Evolutionary conservation across 2,888 invertebrate species (phyloP), one percentile per base, ranked within the genome.

Genomic region (Ischnura elegans): DNA sequence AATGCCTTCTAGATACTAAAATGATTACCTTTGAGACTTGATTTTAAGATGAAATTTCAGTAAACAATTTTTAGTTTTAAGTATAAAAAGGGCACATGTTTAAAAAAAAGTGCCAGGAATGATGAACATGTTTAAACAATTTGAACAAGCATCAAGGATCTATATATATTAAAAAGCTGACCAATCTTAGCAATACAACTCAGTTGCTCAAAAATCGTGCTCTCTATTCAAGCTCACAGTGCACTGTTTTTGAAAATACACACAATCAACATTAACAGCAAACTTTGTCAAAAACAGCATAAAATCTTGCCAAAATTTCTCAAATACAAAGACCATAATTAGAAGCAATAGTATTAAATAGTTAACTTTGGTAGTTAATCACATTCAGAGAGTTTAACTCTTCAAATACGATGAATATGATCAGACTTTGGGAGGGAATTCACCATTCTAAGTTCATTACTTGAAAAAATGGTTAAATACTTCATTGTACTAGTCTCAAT

Each of bases 291-390:
- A 90, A 90, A 90, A 61, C 90, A 90, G 90, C 90, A 61, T 90
- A 90, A 61, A 90, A 90, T 90, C 61, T 61, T 61, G 90, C 61
- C 90, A 90, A 90, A 90, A 61, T 90, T 55, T 43, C 21, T 61
- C 90, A 90, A 90, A 90, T 61, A 90, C 90, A 90, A 55, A 61
- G 25, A 90, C 61, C 61, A 90, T 43, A 90, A 61, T 90, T 61
- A 43, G 43, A 90, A 90, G 90, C 90, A 90, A 43, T 90, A 90
- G 42, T 90, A 61, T 90, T 90, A 90, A 90, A 90, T 90, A 90
- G 90, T 90, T 90, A 90, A 90, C 90, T 90, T 90, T 90, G 90
- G 90, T 90, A 90, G 66, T 90, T 25, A 55, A 90, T 90, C 90
- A 90, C 90, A 90, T 90, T 90, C n/a, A 90, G 36, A 86, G 86